phyloP scores from a whole-genome alignment of 2,888 invertebrate genomes.

The Cheilosia urbana region DNA sequence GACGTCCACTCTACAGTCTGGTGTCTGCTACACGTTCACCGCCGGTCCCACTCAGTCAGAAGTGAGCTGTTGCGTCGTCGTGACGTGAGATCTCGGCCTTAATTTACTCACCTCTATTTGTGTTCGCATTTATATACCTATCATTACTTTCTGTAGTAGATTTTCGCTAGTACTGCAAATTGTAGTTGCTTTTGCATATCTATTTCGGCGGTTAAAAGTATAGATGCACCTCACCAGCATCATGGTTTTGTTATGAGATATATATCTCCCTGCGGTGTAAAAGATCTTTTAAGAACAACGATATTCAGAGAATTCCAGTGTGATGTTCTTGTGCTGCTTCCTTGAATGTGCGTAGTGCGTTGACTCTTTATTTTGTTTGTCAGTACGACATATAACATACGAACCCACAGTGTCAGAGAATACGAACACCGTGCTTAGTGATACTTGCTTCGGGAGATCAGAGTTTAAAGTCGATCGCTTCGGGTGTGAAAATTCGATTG shows the following conservation, averaged over 20 bases:
- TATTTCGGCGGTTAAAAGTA: slow-evolving; percentile 48
- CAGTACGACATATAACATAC: slow-evolving; percentile 40
- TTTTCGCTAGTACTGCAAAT: slow-evolving; percentile 22
- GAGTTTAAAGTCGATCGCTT: slow-evolving; percentile 48
- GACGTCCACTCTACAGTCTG: neutral
- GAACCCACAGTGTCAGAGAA: slow-evolving; percentile 33
- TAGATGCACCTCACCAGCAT: slow-evolving; percentile 50
- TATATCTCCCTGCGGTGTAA: slow-evolving; percentile 34
- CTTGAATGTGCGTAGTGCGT: slow-evolving; percentile 61
- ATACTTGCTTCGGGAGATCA: slow-evolving; percentile 23
- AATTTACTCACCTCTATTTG: slow-evolving; percentile 44
- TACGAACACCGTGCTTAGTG: slow-evolving; percentile 19
- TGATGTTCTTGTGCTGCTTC: slow-evolving; percentile 61
- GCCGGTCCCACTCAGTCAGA: slow-evolving; percentile 65
- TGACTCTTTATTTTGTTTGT: slow-evolving; percentile 58
- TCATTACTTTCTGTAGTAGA: slow-evolving; percentile 33
- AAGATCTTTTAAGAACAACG: slow-evolving; percentile 43
- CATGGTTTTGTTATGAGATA: slow-evolving; percentile 55
- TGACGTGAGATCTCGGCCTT: slow-evolving; percentile 48
- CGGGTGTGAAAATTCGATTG: slow-evolving; percentile 62
- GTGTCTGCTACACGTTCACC: slow-evolving; percentile 43
- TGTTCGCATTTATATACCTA: slow-evolving; percentile 31
- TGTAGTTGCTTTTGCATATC: slow-evolving; percentile 58
- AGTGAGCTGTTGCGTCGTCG: slow-evolving; percentile 68
- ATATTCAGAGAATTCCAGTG: slow-evolving; percentile 50